Base-by-base conservation (phyloP, 2,888 invertebrate species). In the Pandemis corylana region DNA sequence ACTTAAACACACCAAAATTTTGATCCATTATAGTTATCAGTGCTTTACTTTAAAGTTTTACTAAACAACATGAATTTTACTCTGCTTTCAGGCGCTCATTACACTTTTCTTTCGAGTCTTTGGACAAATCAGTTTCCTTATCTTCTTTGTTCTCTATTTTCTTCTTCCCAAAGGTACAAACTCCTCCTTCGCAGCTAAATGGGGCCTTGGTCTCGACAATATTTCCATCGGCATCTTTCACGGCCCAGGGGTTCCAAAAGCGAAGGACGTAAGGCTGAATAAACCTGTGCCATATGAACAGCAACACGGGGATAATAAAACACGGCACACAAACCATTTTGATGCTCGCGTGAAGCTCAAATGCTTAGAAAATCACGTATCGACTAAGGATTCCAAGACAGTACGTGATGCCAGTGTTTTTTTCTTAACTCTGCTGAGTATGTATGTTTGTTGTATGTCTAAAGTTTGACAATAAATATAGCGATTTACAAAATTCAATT, bases 251-350 rank as follows among this genome's bases (percentile, higher is more conserved):
- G 87, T 97, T 97, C 98, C 98, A 98, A 84, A 96, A 96, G 78
- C 96, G 96, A 68, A 97, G 87, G 67, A 98, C 89, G 77, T 98
- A 95, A 0, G 98, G 98, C 86, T 98, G 97, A 76, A 98, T 95
- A 82, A 97, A 97, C 85, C 96, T 96, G 87, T 98, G 97, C 96
- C 98, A 98, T 77, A 98, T 95, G 83, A 97, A 97, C 13, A 98
- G 94, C 63, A 98, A 91, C 76, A 98, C 90, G 2, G 98, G 98
- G 86, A 98, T 96, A 77, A 98, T 96, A 82, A 98, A 97, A 88
- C 98, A 98, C 28, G 98, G 97, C 76, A 98, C 95, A 86, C 98
- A 98, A 80, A 97, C 97, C 97, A 97, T 97, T 80, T 85, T 92
- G 77, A 51, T 36, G 20, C 44, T 20, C 46, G 62, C 51, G 64